phyloP scores from a whole-genome alignment of 2,113 vertebrate species.

The Lagenorhynchus albirostris region DNA sequence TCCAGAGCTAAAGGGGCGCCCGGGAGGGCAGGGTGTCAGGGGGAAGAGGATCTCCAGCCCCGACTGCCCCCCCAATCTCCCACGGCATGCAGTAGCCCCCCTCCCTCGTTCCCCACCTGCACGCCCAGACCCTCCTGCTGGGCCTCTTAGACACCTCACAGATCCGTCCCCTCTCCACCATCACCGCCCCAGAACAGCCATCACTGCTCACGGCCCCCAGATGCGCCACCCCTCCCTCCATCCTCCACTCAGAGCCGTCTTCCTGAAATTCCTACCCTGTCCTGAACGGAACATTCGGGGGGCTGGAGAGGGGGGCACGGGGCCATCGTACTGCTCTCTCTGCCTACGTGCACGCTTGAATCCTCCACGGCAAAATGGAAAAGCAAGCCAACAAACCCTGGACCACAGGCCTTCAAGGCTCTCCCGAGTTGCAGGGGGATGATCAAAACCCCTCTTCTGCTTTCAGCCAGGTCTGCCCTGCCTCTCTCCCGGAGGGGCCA shows the following conservation, averaged over 20 bases:
- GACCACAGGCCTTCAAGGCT: not conserved
- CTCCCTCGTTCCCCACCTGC: not conserved
- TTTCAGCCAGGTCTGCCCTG: not conserved
- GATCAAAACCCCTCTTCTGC: not conserved
- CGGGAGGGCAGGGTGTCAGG: rapidly evolving
- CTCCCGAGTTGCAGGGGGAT: not conserved
- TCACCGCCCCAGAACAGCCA: too few species aligned
- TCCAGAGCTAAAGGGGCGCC: not conserved
- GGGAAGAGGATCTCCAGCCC: not conserved
- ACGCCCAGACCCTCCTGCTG: not conserved
- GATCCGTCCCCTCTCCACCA: rapidly evolving
- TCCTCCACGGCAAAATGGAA: not conserved
- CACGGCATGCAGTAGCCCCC: not conserved
- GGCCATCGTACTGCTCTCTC: not conserved
- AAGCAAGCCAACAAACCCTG: not conserved
- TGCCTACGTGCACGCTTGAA: not conserved
- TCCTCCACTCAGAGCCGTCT: too few species aligned
- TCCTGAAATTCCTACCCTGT: not conserved
- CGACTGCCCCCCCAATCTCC: not conserved
- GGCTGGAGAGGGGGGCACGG: not conserved
- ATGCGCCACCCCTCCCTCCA: not conserved
- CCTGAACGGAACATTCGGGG: too few species aligned
- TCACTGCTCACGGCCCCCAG: not conserved
- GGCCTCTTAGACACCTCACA: not conserved
- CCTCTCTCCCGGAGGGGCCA: not conserved